Evolutionary conservation across 2,113 vertebrate genomes (phyloP).

Genomic region (Triplophysa dalaica): DNA sequence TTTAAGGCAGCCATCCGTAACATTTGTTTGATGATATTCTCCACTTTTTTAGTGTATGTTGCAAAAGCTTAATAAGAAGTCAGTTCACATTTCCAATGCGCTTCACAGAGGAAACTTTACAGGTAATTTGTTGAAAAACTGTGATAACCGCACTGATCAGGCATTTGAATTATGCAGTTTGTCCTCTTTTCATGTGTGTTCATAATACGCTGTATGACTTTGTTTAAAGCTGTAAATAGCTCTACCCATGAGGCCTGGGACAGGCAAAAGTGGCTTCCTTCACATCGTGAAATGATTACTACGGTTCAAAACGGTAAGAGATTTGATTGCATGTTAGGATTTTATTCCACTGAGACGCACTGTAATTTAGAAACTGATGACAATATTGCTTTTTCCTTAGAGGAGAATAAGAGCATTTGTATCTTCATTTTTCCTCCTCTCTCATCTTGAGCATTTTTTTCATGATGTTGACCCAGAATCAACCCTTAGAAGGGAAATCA

Average conservation of each 20-base stretch:
- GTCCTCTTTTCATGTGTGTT: constrained; percentile 13
- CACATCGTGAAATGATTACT: constrained; percentile 52
- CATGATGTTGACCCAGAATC: constrained; percentile 29
- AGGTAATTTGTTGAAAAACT: no score
- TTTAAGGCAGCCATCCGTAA: constrained; percentile 21
- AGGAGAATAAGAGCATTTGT: constrained; percentile 45
- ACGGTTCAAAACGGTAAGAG: constrained; percentile 40
- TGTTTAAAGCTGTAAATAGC: constrained; percentile 47
- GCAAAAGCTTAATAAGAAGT: constrained; percentile 9
- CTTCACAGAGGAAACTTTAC: not conserved
- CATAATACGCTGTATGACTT: constrained; percentile 1
- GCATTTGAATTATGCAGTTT: constrained; percentile 10
- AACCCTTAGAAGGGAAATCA: constrained; percentile 31
- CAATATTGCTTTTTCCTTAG: constrained; percentile 45
- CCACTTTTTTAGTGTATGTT: constrained; percentile 25
- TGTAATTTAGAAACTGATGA: constrained; percentile 56
- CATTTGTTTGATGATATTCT: constrained; percentile 41
- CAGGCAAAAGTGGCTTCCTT: constrained; percentile 38
- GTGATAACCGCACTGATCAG: not conserved
- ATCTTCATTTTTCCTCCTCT: constrained; percentile 6
- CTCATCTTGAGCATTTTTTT: constrained; percentile 15
- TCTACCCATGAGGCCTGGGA: constrained; percentile 26
- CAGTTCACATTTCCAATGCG: constrained; percentile 15
- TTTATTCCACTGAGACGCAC: constrained; percentile 46
- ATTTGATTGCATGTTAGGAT: constrained; percentile 56